Conservation (phyloP, 2,888 invertebrate genomes). For the Tachystola acroxantha region DNA sequence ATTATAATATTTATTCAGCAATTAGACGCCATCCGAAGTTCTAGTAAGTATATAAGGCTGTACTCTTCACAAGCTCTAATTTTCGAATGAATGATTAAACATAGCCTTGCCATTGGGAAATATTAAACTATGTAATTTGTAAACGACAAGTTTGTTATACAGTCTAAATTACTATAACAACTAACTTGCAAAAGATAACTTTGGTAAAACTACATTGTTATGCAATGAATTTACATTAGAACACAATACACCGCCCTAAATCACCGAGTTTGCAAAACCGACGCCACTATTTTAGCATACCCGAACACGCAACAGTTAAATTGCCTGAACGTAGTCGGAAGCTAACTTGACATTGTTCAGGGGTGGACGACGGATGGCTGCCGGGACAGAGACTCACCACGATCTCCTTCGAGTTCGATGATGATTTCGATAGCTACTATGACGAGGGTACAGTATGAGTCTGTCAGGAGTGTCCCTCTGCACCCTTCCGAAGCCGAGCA, state of each 20-base stretch:
- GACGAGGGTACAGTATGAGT: constrained; percentile 67
- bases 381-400: constrained; percentile 74
- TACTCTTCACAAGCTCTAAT: no score
- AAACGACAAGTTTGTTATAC: no score
- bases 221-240: constrained; percentile 15
- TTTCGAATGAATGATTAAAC: no score
- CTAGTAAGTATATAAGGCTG: constrained; percentile 32
- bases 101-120: no score
- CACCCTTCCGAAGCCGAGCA: constrained; percentile 45
- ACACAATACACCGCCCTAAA: constrained; percentile 30
- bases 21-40: constrained; percentile 34
- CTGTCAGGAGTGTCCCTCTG: constrained; percentile 60
- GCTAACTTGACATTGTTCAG: constrained; percentile 65
- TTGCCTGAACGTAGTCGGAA: constrained; percentile 39
- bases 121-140: no score
- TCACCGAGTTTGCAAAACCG: constrained; percentile 32
- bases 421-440: constrained; percentile 72
- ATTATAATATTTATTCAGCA: not conserved
- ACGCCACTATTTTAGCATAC: constrained; percentile 31
- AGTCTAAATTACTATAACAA: no score
- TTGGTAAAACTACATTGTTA: constrained; percentile 1
- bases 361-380: constrained; percentile 72
- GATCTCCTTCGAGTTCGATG: constrained; percentile 74
- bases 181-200: not conserved
- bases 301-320: constrained; percentile 28